phyloP scores from a whole-genome alignment of 2,797 vertebrate genomes.

The Liasis olivaceus region DNA sequence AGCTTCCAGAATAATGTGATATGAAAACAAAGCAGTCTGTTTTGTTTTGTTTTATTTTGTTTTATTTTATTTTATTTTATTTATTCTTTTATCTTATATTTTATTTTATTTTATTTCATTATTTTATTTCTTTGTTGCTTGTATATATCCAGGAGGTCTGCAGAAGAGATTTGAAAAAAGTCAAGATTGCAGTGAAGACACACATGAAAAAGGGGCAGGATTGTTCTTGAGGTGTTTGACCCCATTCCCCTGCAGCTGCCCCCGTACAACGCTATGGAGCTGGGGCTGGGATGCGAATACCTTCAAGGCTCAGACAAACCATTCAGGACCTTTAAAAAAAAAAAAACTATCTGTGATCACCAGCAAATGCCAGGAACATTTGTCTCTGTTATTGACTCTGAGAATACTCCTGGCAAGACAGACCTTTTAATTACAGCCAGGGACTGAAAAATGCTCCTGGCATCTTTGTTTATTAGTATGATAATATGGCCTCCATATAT shows the following conservation, averaged over 20 bases:
- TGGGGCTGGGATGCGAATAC: slow-evolving; percentile 15
- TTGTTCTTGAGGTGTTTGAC: neutral
- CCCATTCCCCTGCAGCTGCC: neutral
- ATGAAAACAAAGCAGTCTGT: no score
- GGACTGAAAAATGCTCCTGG: slow-evolving; percentile 27
- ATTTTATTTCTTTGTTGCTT: no score
- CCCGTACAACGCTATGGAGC: slow-evolving; percentile 18
- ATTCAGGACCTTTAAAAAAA: slow-evolving; percentile 40
- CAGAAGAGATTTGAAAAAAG: neutral
- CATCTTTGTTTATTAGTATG: slow-evolving; percentile 70
- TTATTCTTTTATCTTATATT: no score
- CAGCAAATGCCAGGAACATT: slow-evolving; percentile 53
- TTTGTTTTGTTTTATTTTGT: no score
- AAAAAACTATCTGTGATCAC: slow-evolving; percentile 48
- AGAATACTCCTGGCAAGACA: slow-evolving; percentile 56
- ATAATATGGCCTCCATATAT: slow-evolving; percentile 64
- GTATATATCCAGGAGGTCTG: no score
- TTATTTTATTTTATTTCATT: no score
- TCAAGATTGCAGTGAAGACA: neutral
- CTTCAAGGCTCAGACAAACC: slow-evolving; percentile 31
- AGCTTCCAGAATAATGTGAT: no score
- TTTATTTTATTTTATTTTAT: no score
- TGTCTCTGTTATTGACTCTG: slow-evolving; percentile 27
- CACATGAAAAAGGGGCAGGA: neutral
- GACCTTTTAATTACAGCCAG: slow-evolving; percentile 66